phyloP scores from a whole-genome alignment of 2,888 invertebrate species.

The Synanthedon vespiformis region DNA sequence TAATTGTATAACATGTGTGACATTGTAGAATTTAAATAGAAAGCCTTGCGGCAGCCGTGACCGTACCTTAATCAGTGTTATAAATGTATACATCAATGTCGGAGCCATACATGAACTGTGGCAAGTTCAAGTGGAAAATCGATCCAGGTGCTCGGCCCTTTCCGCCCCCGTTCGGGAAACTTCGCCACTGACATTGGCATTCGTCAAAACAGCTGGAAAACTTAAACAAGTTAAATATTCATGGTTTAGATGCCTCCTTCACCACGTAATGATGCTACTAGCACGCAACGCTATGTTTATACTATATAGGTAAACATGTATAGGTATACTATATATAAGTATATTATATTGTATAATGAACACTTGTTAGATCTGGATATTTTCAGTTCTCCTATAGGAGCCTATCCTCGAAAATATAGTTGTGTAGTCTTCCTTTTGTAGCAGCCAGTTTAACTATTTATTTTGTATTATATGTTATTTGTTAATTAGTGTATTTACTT shows the following conservation, averaged over 20 bases:
- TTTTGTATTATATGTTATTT: no score
- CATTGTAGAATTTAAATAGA: slow-evolving; percentile 8
- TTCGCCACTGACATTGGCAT: slow-evolving; percentile 24
- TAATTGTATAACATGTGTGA: background rate
- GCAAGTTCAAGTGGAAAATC: slow-evolving; percentile 50
- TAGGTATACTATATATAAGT: no score
- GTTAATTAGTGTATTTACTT: no score
- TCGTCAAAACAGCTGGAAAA: slow-evolving; percentile 13
- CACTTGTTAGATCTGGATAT: no score
- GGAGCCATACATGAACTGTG: slow-evolving; percentile 21
- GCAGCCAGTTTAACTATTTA: no score
- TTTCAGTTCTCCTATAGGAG: no score
- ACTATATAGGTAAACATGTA: no score
- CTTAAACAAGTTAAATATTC: slow-evolving; percentile 15
- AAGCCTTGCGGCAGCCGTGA: slow-evolving; percentile 24
- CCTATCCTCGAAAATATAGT: no score
- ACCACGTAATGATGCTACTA: background rate
- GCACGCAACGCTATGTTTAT: no score
- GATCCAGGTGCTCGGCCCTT: slow-evolving; percentile 33
- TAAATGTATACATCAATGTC: slow-evolving; percentile 23
- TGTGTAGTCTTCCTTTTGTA: no score
- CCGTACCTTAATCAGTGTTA: slow-evolving; percentile 17
- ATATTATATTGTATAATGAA: no score
- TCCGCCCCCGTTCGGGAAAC: slow-evolving; percentile 22
- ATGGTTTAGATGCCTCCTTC: background rate